Percentiles rank a stretch among this genome's conserved stretches.
Evolutionary conservation across 2,797 vertebrate genomes (phyloP).

Genomic region (Diglossa cyanea): DNA sequence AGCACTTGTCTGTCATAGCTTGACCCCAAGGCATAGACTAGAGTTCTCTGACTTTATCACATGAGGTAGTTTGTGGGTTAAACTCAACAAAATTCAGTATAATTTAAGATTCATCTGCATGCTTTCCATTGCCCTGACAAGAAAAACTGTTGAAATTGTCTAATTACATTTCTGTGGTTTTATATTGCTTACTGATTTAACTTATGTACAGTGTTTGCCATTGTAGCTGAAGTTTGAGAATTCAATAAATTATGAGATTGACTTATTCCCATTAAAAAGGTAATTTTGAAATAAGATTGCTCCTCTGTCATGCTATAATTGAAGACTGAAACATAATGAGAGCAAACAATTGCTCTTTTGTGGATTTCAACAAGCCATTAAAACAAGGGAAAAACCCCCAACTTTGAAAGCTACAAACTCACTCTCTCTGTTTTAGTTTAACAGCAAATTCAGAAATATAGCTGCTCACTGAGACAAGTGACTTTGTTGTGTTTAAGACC

Average conservation of each 20-base stretch:
- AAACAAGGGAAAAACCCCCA: background rate
- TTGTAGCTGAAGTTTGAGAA: background rate
- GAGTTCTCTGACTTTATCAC: background rate
- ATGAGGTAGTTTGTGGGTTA: background rate
- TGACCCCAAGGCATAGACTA: background rate
- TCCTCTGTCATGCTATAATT: background rate
- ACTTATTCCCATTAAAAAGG: conserved; percentile 48
- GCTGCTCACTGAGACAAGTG: background rate
- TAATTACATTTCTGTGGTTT: background rate
- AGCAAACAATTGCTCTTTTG: background rate
- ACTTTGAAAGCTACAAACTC: background rate
- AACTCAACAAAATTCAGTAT: background rate
- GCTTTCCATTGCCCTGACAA: background rate
- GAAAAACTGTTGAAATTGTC: background rate
- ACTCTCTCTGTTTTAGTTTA: background rate
- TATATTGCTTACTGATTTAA: background rate
- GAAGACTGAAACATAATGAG: background rate
- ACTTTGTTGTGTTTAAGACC: background rate
- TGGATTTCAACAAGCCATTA: background rate
- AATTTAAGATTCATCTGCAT: background rate
- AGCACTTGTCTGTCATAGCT: background rate
- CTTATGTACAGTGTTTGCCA: background rate
- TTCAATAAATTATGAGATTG: conserved; percentile 56
- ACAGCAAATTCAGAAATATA: background rate
- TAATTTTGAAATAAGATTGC: conserved; percentile 26